A percentile compares a stretch with the other conserved stretches of the same genome.
Evolutionary conservation across 1,140 invertebrate genomes (phyloP).

Genomic region (Caenorhabditis tropicalis): DNA sequence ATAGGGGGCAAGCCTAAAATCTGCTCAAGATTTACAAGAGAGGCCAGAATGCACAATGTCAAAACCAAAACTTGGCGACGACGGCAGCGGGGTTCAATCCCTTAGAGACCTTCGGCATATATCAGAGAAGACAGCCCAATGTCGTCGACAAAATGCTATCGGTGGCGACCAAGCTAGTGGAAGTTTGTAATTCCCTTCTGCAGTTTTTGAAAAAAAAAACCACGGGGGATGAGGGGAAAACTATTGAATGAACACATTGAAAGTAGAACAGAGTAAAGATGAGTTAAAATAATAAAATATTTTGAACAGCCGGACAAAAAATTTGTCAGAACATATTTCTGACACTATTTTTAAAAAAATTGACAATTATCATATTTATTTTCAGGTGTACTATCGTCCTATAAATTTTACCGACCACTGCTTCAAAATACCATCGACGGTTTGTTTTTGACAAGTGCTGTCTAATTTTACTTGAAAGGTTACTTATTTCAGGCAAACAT

Average conservation of each 20-base stretch:
- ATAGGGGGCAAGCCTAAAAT: not conserved
- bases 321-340: too few relatives aligned
- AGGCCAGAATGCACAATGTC: not conserved
- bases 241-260: not conserved
- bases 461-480: not conserved
- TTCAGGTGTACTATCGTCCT: slow-evolving; percentile 69
- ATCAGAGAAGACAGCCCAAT: slow-evolving; percentile 15
- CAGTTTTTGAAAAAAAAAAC: not conserved
- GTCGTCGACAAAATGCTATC: not conserved
- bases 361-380: not conserved
- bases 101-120: slow-evolving; percentile 27
- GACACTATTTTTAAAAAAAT: too few relatives aligned
- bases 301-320: too few relatives aligned
- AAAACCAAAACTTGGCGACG: slow-evolving; percentile 40
- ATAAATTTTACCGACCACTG: slow-evolving; percentile 70
- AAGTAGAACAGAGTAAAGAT: not conserved
- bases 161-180: not conserved
- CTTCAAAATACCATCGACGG: slow-evolving; percentile 58
- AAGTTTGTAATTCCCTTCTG: slow-evolving; percentile 23
- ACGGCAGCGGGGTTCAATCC: slow-evolving; percentile 16
- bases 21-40: not conserved
- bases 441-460: not conserved
- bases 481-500: slow-evolving; percentile 51
- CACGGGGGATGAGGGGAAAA: not conserved
- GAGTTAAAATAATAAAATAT: not conserved